A percentile compares a stretch with the other conserved stretches of the same genome.
These are phyloP conservation scores for Anas capensis DNA, from an alignment of 2,797 vertebrate genomes.

Conservation along the genomic window DNA sequence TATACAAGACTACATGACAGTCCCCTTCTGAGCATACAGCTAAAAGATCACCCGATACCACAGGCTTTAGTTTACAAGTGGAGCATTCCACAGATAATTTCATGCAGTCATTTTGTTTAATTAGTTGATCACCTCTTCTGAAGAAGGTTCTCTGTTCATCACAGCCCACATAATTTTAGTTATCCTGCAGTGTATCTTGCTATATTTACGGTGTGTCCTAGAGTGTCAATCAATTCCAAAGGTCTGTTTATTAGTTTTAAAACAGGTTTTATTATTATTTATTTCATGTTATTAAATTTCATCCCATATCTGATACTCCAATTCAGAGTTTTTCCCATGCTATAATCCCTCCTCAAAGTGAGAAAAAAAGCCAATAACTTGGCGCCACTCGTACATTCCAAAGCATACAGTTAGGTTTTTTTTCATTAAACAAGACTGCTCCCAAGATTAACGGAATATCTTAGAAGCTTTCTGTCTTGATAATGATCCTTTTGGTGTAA, in stretches of 20 bases:
- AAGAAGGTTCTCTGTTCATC: background rate
- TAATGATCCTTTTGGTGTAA: background rate
- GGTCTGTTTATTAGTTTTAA: background rate
- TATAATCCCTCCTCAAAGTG: background rate
- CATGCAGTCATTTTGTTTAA: background rate
- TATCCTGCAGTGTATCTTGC: background rate
- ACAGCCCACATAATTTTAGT: background rate
- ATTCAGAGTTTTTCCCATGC: background rate
- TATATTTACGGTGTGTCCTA: background rate
- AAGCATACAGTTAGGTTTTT: background rate
- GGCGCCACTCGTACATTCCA: background rate
- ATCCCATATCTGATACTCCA: background rate
- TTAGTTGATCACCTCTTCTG: background rate
- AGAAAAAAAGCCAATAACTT: background rate
- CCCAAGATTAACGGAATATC: rapidly evolving
- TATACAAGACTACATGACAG: background rate
- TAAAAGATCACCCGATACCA: background rate
- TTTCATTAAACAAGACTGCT: background rate
- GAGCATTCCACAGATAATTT: background rate
- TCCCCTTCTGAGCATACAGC: background rate
- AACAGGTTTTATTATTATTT: background rate
- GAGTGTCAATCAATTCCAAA: background rate
- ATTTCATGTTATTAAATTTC: background rate
- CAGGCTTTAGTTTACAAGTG: background rate
- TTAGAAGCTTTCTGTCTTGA: background rate